Percentiles rank a stretch among this genome's conserved stretches.
Evolutionary conservation across 2,888 invertebrate species (phyloP).

Genomic region (Erebia palarica): DNA sequence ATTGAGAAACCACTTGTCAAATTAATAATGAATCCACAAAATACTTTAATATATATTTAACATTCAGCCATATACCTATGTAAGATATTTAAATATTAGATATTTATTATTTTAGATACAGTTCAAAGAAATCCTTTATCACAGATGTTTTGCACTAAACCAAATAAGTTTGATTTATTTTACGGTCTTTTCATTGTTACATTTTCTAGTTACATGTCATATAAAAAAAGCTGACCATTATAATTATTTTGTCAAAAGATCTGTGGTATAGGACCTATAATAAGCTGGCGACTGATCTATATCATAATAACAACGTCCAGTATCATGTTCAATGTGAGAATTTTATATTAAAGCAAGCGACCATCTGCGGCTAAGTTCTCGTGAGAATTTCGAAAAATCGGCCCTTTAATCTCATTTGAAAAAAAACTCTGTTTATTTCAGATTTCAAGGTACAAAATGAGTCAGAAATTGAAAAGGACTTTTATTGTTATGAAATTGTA

Average conservation of each 20-base stretch:
- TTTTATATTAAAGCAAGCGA: no score
- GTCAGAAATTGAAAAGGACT: no score
- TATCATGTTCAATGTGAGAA: no score
- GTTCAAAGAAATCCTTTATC: neutral
- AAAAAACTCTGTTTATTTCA: no score
- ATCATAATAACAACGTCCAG: no score
- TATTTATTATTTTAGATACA: neutral
- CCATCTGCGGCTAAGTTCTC: no score
- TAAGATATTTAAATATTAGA: neutral
- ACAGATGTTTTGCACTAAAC: neutral
- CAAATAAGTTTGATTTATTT: neutral
- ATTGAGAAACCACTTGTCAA: neutral
- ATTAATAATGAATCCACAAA: neutral
- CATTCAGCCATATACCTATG: neutral
- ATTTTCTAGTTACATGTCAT: neutral
- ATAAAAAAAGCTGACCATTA: neutral
- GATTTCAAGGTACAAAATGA: no score
- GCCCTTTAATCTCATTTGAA: no score
- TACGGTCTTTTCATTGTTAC: neutral
- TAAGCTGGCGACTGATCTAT: no score
- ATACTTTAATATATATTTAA: neutral
- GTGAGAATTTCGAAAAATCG: no score
- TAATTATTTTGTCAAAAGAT: neutral
- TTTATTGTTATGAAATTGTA: no score
- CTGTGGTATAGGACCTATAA: neutral